A percentile compares a stretch with the other conserved stretches of the same genome.
Evolutionary conservation across 2,888 invertebrate genomes (phyloP).

Genomic region (Oligia strigilis): DNA sequence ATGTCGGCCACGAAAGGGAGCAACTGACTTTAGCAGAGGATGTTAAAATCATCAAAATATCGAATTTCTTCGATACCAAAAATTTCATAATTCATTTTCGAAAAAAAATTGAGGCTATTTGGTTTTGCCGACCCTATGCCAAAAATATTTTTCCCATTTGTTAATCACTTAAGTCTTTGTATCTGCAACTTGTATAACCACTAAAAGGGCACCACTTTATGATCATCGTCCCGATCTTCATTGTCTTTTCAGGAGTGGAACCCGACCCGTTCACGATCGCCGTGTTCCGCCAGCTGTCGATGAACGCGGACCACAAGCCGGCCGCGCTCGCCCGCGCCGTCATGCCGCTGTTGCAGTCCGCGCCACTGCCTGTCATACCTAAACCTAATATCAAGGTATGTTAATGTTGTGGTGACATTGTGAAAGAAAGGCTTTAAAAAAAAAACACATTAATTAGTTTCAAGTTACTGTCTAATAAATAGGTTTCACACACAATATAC

Average conservation of each 20-base stretch:
- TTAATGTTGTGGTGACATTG: background rate
- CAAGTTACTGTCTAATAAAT: no score
- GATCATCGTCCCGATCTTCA: background rate
- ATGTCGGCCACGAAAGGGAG: background rate
- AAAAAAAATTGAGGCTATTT: no score
- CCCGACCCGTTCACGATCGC: conserved; percentile 95
- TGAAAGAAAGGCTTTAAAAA: background rate
- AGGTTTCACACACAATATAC: background rate
- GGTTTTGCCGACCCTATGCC: no score
- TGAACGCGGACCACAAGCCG: conserved; percentile 95
- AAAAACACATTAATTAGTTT: background rate
- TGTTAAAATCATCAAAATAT: no score
- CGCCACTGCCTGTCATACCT: conserved; percentile 92
- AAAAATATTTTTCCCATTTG: background rate
- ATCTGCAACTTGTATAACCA: no score
- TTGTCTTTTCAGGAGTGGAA: conserved; percentile 85
- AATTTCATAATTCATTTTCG: no score
- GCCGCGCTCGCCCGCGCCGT: conserved; percentile 95
- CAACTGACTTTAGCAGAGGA: background rate
- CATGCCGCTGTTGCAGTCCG: conserved; percentile 93
- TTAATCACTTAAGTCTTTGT: no score
- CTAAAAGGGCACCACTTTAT: background rate
- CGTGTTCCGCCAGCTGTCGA: conserved; percentile 94
- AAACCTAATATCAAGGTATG: conserved; percentile 92
- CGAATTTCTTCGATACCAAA: no score